phyloP scores from a whole-genome alignment of 2,888 invertebrate species.

The Ormyrus rosae region DNA sequence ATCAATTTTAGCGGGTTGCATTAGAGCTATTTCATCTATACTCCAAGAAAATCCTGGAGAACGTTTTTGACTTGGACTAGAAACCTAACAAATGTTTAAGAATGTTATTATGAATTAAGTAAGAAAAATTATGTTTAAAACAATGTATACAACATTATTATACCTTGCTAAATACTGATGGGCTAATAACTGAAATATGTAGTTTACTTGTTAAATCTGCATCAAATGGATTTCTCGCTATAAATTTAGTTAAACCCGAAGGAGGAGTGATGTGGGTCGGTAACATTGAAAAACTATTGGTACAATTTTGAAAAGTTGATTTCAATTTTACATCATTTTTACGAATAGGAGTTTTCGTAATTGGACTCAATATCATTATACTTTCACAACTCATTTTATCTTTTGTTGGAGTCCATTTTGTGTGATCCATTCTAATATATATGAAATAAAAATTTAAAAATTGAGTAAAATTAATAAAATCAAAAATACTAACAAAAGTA shows the following conservation, averaged over 20 bases:
- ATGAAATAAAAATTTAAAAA: background rate
- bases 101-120: slow-evolving; percentile 17
- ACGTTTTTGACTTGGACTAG: slow-evolving; percentile 69
- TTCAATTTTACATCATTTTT: slow-evolving; percentile 41
- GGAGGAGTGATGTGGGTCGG: slow-evolving; percentile 79
- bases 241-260: slow-evolving; percentile 77
- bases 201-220: slow-evolving; percentile 80
- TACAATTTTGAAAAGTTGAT: slow-evolving; percentile 44
- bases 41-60: slow-evolving; percentile 82
- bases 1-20: slow-evolving; percentile 84
- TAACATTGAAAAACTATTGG: slow-evolving; percentile 69
- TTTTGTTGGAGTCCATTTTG: slow-evolving; percentile 64
- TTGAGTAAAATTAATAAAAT: background rate
- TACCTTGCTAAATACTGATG: slow-evolving; percentile 73
- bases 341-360: slow-evolving; percentile 48
- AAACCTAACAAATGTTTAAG: slow-evolving; percentile 66
- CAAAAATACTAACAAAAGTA: background rate
- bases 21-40: slow-evolving; percentile 83
- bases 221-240: slow-evolving; percentile 84
- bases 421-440: slow-evolving; percentile 60
- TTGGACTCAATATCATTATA: slow-evolving; percentile 52
- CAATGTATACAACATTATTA: background rate
- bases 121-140: slow-evolving; percentile 2
- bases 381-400: slow-evolving; percentile 55
- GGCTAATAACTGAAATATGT: slow-evolving; percentile 83